Evolutionary conservation across 2,888 invertebrate genomes (phyloP).

Genomic region (Griposia aprilina): DNA sequence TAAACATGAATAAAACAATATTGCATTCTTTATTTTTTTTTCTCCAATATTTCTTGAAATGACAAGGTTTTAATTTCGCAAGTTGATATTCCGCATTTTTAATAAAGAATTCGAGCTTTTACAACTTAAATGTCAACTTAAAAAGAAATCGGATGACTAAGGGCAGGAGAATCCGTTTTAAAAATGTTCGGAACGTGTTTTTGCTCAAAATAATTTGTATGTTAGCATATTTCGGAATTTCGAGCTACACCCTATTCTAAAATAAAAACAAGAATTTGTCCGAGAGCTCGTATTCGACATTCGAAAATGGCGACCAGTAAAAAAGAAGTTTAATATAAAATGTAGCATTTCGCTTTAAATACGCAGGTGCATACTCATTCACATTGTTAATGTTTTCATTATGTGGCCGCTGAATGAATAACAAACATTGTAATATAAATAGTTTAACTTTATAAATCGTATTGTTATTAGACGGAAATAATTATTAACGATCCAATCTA

Average conservation of each 20-base stretch:
- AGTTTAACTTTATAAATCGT: conserved; percentile 59
- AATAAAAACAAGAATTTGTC: conserved; percentile 42
- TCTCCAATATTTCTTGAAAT: conserved; percentile 50
- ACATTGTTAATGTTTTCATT: conserved; percentile 65
- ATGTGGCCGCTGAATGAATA: conserved; percentile 57
- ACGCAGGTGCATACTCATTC: conserved; percentile 61
- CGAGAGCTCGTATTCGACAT: conserved; percentile 23
- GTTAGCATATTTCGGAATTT: conserved; percentile 40
- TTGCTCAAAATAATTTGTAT: conserved; percentile 33
- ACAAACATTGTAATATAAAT: conserved; percentile 64
- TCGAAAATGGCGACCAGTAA: conserved; percentile 41
- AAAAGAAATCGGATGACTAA: conserved; percentile 70
- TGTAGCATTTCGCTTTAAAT: conserved; percentile 56
- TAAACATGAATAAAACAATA: conserved; percentile 49
- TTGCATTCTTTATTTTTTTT: conserved; percentile 28
- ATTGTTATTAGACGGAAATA: conserved; percentile 64
- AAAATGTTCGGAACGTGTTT: conserved; percentile 61
- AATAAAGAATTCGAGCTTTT: conserved; percentile 59
- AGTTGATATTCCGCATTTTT: conserved; percentile 54
- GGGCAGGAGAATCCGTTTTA: conserved; percentile 60
- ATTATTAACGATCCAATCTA: conserved; percentile 52
- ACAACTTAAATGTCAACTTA: conserved; percentile 62
- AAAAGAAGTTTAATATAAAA: conserved; percentile 43
- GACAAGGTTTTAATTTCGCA: conserved; percentile 59
- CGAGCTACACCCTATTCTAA: conserved; percentile 43